Base-by-base conservation (phyloP, 2,888 invertebrate genomes). In the Clusia tigrina region DNA sequence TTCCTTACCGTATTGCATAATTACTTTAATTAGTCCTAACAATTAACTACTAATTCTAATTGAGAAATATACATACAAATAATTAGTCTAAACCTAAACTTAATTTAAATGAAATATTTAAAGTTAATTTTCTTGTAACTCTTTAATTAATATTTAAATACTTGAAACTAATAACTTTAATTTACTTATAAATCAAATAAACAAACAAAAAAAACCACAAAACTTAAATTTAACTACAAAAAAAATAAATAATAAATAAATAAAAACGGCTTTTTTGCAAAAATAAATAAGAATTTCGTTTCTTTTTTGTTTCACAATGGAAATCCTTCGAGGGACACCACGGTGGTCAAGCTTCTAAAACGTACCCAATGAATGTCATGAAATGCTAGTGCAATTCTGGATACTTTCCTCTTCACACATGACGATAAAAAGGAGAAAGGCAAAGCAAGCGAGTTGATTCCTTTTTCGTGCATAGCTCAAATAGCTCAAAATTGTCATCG, bases 1-100 rank as follows among this genome's bases (percentile, higher is more conserved):
- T 69, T 61, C 60, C 62, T 64, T n/a, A n/a, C n/a, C n/a, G n/a
- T n/a, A n/a, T n/a, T n/a, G n/a, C n/a, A n/a, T n/a, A n/a, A n/a
- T n/a, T n/a, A n/a, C n/a, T n/a, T n/a, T n/a, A n/a, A n/a, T n/a
- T n/a, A n/a, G n/a, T n/a, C n/a, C n/a, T 63, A 62, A 64, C 67
- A 60, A 67, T 62, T 73, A 74, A 72, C 71, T 68, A 67, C 69
- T 6, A 42, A 26, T 20, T 37, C 20, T 32, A 32, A 37, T 42
- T 48, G 20, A 48, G 22, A 20, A 48, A 9, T 48, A 48, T n/a
- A n/a, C n/a, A n/a, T 74, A 74, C 74, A 74, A 71, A 73, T 72
- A 67, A 73, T 25, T 67, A 58, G 69, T 64, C 64, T 73, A 73
- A 61, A 64, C 65, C 63, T 63, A 65, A 25, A 61, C 55, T 42